phyloP scores from a whole-genome alignment of 2,113 vertebrate genomes.

The Smithornis capensis region DNA sequence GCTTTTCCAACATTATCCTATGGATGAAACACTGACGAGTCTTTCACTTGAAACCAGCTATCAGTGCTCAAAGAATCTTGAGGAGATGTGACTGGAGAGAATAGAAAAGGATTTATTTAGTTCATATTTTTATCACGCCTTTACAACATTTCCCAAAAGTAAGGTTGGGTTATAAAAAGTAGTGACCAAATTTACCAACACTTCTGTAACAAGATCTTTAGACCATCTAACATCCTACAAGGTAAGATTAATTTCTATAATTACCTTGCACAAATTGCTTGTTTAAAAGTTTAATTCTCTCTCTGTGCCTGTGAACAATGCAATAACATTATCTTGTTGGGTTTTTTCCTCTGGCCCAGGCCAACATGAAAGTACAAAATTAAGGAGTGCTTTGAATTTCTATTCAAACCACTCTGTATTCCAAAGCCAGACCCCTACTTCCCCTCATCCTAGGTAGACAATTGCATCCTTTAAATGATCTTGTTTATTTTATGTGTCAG shows the following conservation, averaged over 20 bases:
- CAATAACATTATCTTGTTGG: background rate
- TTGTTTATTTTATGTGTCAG: constrained; percentile 72
- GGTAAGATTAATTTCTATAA: background rate
- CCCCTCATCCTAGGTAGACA: constrained; percentile 56
- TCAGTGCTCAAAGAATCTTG: background rate
- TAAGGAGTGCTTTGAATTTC: background rate
- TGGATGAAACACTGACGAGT: background rate
- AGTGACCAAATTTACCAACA: background rate
- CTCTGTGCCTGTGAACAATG: background rate
- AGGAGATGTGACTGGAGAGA: background rate
- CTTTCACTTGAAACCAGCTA: background rate
- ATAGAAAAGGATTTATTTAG: background rate
- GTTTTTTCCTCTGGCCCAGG: background rate
- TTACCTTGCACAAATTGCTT: background rate
- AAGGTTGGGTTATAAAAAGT: background rate
- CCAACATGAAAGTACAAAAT: background rate
- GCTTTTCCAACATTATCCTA: background rate
- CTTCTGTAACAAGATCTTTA: background rate
- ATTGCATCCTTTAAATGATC: constrained; percentile 75
- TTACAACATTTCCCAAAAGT: background rate
- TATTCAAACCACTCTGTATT: constrained; percentile 34
- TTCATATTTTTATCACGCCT: background rate
- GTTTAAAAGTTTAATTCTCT: background rate
- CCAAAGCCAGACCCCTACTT: background rate
- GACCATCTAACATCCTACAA: background rate